These are phyloP conservation scores for Rhinatrema bivittatum DNA, from an alignment of 2,797 vertebrate genomes.

Conservation along the genomic window DNA sequence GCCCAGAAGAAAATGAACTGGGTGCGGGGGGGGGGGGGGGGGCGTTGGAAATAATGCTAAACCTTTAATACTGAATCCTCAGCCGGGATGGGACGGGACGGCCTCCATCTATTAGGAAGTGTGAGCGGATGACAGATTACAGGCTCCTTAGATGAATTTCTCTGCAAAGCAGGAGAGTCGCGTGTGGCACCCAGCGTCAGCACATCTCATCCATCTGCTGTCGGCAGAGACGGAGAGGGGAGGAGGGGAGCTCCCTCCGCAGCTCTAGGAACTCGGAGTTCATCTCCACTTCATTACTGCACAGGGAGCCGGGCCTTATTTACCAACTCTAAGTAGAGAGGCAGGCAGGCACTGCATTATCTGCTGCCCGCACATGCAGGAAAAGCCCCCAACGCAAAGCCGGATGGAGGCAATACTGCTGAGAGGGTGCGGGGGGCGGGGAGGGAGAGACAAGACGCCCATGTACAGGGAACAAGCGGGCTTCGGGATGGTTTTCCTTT, in stretches of 20 bases:
- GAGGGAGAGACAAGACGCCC: too few relatives aligned
- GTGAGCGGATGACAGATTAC: conserved; percentile 38
- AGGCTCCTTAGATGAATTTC: conserved; percentile 39
- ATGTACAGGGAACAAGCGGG: too few relatives aligned
- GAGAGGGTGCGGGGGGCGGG: too few relatives aligned
- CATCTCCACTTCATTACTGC: conserved; percentile 55
- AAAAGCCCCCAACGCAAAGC: too few relatives aligned
- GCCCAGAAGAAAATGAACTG: too few relatives aligned
- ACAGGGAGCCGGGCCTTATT: conserved; percentile 27
- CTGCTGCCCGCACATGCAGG: neutral
- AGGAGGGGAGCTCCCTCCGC: conserved; percentile 11
- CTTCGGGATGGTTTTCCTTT: too few relatives aligned
- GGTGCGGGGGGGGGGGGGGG: too few relatives aligned
- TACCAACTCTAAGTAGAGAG: neutral
- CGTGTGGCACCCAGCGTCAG: conserved; percentile 36
- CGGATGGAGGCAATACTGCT: too few relatives aligned
- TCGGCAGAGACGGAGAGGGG: conserved; percentile 13
- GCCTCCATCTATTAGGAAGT: conserved; percentile 3
- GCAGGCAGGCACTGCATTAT: neutral
- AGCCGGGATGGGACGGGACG: neutral
- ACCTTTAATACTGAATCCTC: conserved; percentile 13
- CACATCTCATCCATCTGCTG: conserved; percentile 47
- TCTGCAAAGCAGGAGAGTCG: conserved; percentile 42
- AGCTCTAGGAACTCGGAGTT: conserved; percentile 24
- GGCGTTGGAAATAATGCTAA: neutral